Conservation (phyloP, 2,888 invertebrate species). For the Nowickia ferox region DNA sequence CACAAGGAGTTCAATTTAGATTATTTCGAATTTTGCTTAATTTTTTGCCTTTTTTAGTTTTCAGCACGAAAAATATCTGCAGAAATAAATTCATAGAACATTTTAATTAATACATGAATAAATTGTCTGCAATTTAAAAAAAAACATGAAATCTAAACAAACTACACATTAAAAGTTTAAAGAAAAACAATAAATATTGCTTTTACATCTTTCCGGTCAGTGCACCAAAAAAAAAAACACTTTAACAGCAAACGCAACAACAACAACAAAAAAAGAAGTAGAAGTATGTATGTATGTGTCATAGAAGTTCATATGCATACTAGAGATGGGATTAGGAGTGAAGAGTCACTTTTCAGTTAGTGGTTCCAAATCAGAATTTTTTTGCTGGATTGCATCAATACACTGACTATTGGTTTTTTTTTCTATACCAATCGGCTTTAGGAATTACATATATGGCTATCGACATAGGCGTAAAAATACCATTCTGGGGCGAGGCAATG, state of each 20-base stretch:
- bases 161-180: conserved; percentile 54
- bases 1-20: conserved; percentile 25
- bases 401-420: too few relatives aligned
- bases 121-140: conserved; percentile 52
- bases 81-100: conserved; percentile 39
- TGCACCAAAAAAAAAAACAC: conserved; percentile 57
- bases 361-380: too few relatives aligned
- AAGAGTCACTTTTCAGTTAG: background rate
- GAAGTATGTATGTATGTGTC: background rate
- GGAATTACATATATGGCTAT: too few relatives aligned
- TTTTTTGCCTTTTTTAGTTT: background rate
- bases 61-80: background rate
- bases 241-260: conserved; percentile 5
- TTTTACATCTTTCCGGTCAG: conserved; percentile 70
- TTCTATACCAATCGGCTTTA: too few relatives aligned
- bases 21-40: conserved; percentile 8
- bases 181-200: conserved; percentile 69
- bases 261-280: conserved; percentile 35
- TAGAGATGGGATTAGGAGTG: background rate
- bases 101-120: conserved; percentile 55
- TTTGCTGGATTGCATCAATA: too few relatives aligned
- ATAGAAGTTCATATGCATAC: conserved; percentile 8
- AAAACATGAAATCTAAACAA: conserved; percentile 58
- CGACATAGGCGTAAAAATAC: too few relatives aligned
- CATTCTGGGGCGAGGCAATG: too few relatives aligned